These are phyloP conservation scores for Andrena hattorfiana DNA, from an alignment of 2,888 invertebrate genomes.

Conservation along the genomic window DNA sequence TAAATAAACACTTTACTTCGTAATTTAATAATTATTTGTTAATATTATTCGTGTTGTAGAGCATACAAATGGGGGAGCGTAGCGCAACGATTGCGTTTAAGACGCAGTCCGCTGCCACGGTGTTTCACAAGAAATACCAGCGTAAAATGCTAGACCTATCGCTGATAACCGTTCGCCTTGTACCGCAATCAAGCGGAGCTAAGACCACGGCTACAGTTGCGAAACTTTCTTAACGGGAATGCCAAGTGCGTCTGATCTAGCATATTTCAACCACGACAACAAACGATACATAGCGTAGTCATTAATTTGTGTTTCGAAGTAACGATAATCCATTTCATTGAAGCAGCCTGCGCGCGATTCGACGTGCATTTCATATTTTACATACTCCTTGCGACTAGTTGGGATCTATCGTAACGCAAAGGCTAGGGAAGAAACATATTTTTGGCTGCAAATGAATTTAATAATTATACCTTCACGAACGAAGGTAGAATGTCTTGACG, in stretches of 20 bases:
- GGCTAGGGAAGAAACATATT: conserved; percentile 22
- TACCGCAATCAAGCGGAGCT: conserved; percentile 74
- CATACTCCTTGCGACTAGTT: conserved; percentile 23
- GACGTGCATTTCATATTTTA: conserved; percentile 46
- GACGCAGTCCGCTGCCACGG: conserved; percentile 86
- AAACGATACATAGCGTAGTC: conserved; percentile 28
- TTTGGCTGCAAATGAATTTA: conserved; percentile 52
- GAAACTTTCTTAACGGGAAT: conserved; percentile 64
- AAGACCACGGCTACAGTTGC: conserved; percentile 56
- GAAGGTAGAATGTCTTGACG: conserved; percentile 25
- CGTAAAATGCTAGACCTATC: conserved; percentile 87
- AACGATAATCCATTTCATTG: conserved; percentile 28
- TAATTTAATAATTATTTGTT: conserved; percentile 57
- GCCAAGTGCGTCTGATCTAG: conserved; percentile 15
- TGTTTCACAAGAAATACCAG: conserved; percentile 87
- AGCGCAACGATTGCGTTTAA: conserved; percentile 86
- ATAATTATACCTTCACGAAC: conserved; percentile 31
- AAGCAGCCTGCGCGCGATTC: conserved; percentile 37
- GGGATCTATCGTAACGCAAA: conserved; percentile 15
- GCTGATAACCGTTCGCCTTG: conserved; percentile 85
- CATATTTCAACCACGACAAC: conserved; percentile 28
- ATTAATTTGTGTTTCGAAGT: conserved; percentile 26
- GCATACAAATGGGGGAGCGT: conserved; percentile 82
- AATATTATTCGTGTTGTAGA: conserved; percentile 78
- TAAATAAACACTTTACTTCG: conserved; percentile 38